phyloP scores from a whole-genome alignment of 2,888 invertebrate species.

The Anticlea derivata region DNA sequence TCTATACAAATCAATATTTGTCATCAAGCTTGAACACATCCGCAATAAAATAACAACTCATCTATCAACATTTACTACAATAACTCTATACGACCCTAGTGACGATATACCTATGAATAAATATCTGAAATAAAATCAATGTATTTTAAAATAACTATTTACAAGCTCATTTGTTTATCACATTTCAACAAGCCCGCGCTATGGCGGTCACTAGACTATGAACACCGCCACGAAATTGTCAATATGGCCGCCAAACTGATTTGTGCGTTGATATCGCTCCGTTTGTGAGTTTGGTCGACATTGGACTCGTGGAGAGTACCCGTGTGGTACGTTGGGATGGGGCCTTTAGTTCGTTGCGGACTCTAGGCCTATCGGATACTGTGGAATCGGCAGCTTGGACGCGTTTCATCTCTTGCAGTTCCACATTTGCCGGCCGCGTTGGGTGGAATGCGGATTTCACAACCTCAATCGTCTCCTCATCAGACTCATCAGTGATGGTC shows the following conservation, averaged over 20 bases:
- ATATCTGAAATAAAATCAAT: constrained; percentile 65
- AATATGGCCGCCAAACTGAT: constrained; percentile 90
- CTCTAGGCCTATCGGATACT: constrained; percentile 75
- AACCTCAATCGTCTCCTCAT: constrained; percentile 89
- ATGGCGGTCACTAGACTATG: constrained; percentile 51
- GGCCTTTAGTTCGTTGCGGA: constrained; percentile 84
- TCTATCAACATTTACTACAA: constrained; percentile 55
- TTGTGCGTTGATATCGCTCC: constrained; percentile 84
- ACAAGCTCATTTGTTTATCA: constrained; percentile 82
- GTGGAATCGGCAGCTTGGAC: constrained; percentile 85
- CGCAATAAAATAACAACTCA: constrained; percentile 67
- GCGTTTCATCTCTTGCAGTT: constrained; percentile 80
- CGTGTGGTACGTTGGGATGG: constrained; percentile 81
- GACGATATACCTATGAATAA: constrained; percentile 66
- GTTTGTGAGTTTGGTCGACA: constrained; percentile 84
- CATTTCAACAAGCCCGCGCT: constrained; percentile 67
- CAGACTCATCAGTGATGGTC: constrained; percentile 85
- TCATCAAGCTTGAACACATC: constrained; percentile 72
- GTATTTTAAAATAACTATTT: constrained; percentile 69
- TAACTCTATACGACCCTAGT: constrained; percentile 48
- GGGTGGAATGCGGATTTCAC: constrained; percentile 90
- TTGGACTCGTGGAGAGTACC: constrained; percentile 73
- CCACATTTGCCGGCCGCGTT: constrained; percentile 84
- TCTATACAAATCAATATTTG: constrained; percentile 45
- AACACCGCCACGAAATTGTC: constrained; percentile 58